Conservation (phyloP, 1,140 invertebrate genomes). For the Stegodyphus dumicola region DNA sequence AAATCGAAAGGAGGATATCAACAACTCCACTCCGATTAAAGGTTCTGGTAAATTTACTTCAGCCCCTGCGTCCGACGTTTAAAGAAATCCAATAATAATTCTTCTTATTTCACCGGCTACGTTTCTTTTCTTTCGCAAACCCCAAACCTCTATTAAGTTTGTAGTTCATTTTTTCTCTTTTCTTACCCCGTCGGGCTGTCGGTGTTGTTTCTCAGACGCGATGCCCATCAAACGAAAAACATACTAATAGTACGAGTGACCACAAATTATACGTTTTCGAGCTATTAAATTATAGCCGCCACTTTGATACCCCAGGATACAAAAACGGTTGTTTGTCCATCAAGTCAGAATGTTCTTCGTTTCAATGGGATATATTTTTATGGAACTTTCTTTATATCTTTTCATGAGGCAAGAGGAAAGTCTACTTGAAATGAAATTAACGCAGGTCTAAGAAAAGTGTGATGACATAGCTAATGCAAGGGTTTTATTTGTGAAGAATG, state of each 20-base stretch:
- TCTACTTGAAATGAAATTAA: too few relatives aligned
- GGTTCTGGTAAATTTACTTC: constrained; percentile 60
- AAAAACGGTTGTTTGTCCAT: constrained; percentile 47
- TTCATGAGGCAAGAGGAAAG: neutral
- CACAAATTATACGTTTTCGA: constrained; percentile 54
- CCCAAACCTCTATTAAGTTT: constrained; percentile 45
- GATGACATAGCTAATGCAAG: too few relatives aligned
- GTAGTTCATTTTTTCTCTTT: neutral
- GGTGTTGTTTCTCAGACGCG: constrained; percentile 23
- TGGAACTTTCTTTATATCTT: neutral
- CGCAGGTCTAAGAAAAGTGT: too few relatives aligned
- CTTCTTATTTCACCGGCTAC: constrained; percentile 31
- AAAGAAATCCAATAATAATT: constrained; percentile 61
- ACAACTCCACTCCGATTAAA: constrained; percentile 61
- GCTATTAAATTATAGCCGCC: constrained; percentile 52
- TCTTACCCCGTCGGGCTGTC: constrained; percentile 2
- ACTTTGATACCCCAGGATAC: constrained; percentile 15
- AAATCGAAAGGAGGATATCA: constrained; percentile 56
- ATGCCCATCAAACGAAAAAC: constrained; percentile 36
- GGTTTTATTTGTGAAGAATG: too few relatives aligned
- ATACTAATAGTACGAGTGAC: constrained; percentile 47
- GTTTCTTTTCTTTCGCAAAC: constrained; percentile 28
- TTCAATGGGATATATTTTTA: too few relatives aligned
- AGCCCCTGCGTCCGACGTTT: constrained; percentile 36
- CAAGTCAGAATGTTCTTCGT: neutral